Conservation (phyloP, 2,797 vertebrate genomes). For the Etheostoma perlongum region DNA sequence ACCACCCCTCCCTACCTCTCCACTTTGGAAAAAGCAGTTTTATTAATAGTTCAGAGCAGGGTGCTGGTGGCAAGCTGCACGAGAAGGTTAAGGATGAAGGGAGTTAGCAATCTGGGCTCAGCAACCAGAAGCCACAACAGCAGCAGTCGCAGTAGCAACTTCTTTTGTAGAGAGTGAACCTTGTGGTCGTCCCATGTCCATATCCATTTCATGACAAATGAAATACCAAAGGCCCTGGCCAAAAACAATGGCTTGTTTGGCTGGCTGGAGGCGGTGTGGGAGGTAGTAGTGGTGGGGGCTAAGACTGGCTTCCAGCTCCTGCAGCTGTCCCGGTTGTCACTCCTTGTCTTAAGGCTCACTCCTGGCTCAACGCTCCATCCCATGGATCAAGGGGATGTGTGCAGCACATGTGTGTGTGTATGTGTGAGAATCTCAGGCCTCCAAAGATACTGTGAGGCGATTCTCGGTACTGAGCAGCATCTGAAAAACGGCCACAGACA, state of each 20-base stretch:
- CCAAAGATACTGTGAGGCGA: constrained; percentile 59
- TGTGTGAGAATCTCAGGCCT: constrained; percentile 51
- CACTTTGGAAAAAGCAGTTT: constrained; percentile 70
- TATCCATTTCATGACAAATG: constrained; percentile 88
- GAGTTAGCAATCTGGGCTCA: constrained; percentile 54
- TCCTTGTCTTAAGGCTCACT: constrained; percentile 87
- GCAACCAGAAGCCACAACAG: constrained; percentile 46
- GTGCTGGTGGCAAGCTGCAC: constrained; percentile 62
- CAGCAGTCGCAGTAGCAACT: constrained; percentile 56
- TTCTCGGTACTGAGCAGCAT: constrained; percentile 63
- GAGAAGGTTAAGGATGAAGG: constrained; percentile 75
- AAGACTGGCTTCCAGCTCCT: constrained; percentile 80
- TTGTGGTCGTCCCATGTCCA: constrained; percentile 71
- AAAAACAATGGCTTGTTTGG: constrained; percentile 82
- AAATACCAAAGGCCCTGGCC: constrained; percentile 83
- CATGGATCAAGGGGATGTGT: constrained; percentile 77
- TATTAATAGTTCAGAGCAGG: constrained; percentile 75
- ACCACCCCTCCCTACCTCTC: constrained; percentile 44
- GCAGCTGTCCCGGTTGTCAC: constrained; percentile 87
- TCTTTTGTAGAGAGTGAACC: constrained; percentile 78
- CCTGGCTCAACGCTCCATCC: constrained; percentile 77
- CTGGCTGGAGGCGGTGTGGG: constrained; percentile 64
- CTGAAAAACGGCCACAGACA: constrained; percentile 75
- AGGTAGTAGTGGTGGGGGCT: constrained; percentile 51
- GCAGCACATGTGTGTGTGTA: constrained; percentile 37